phyloP scores from a whole-genome alignment of 2,888 invertebrate genomes.

The Ichneumon xanthorius region DNA sequence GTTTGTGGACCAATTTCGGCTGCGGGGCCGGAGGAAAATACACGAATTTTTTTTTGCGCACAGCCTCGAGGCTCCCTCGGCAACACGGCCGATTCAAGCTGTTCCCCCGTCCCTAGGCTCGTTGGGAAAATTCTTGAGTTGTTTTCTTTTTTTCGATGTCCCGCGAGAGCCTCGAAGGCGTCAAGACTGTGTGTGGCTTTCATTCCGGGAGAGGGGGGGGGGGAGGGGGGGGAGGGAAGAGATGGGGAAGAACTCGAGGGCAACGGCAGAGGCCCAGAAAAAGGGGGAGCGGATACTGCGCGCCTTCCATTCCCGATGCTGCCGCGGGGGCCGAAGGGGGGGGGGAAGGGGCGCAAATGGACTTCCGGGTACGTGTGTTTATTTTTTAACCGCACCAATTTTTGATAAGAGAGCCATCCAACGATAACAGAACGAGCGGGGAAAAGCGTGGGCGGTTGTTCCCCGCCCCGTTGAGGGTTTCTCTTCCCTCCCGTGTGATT shows the following conservation, averaged over 20 bases:
- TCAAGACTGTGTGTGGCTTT: constrained; percentile 28
- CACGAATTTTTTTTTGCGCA: constrained; percentile 5
- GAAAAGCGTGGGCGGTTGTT: constrained; percentile 14
- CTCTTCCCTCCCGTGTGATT: neutral
- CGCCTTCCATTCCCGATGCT: constrained; percentile 35
- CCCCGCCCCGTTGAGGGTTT: neutral
- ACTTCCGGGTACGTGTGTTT: constrained; percentile 69
- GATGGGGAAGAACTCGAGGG: constrained; percentile 1
- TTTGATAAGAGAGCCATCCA: constrained; percentile 63
- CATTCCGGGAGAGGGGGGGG: neutral
- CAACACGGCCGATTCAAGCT: constrained; percentile 11
- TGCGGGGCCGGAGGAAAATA: neutral
- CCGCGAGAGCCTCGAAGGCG: constrained; percentile 57
- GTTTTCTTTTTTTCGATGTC: constrained; percentile 56
- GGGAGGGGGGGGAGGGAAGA: neutral
- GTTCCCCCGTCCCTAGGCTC: constrained; percentile 32
- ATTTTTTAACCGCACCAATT: constrained; percentile 66
- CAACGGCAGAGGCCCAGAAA: neutral
- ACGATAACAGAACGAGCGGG: constrained; percentile 52
- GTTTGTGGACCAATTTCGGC: constrained; percentile 12
- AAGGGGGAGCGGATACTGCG: constrained; percentile 25
- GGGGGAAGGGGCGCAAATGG: constrained; percentile 57
- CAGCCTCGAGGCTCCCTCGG: constrained; percentile 13
- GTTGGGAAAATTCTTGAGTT: constrained; percentile 46
- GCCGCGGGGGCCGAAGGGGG: constrained; percentile 3